Evolutionary conservation across 2,797 vertebrate species (phyloP).

Genomic region (Falco columbarius): DNA sequence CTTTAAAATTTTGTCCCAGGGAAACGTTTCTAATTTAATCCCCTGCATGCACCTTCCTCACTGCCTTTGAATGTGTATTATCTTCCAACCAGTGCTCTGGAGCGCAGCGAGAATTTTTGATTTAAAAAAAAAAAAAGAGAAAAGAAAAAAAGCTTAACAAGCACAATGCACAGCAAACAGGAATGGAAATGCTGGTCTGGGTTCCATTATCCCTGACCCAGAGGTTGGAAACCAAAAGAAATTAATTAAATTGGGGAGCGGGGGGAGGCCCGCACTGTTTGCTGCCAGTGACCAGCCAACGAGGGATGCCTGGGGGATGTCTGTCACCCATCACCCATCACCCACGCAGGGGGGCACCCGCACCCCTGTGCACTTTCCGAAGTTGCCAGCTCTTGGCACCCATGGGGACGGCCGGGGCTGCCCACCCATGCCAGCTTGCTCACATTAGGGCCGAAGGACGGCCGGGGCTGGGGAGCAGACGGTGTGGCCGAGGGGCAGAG

Average conservation of each 20-base stretch:
- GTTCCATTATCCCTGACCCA: slow-evolving; percentile 63
- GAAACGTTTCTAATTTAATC: slow-evolving; percentile 9
- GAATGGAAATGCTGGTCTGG: slow-evolving; percentile 41
- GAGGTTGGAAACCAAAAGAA: slow-evolving; percentile 57
- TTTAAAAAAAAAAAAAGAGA: not conserved
- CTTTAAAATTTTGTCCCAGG: not conserved
- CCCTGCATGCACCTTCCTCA: not conserved
- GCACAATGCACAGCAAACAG: slow-evolving; percentile 8
- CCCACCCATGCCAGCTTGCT: not conserved
- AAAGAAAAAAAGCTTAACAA: not conserved
- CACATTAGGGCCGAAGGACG: not conserved
- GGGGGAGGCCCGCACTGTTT: not conserved
- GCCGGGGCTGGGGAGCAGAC: not conserved
- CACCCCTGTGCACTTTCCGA: accelerated
- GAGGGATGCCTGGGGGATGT: not conserved
- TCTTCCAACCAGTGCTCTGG: not conserved
- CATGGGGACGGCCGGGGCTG: accelerated
- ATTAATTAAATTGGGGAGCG: not conserved
- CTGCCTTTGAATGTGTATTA: slow-evolving; percentile 34
- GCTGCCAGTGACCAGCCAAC: not conserved
- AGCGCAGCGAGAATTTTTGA: not conserved
- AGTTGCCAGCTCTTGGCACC: not conserved
- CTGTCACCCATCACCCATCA: not conserved
- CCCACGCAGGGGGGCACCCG: not conserved
- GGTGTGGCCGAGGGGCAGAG: not conserved